phyloP scores from a whole-genome alignment of 2,888 invertebrate genomes.

The Drosophila kambysellisi region DNA sequence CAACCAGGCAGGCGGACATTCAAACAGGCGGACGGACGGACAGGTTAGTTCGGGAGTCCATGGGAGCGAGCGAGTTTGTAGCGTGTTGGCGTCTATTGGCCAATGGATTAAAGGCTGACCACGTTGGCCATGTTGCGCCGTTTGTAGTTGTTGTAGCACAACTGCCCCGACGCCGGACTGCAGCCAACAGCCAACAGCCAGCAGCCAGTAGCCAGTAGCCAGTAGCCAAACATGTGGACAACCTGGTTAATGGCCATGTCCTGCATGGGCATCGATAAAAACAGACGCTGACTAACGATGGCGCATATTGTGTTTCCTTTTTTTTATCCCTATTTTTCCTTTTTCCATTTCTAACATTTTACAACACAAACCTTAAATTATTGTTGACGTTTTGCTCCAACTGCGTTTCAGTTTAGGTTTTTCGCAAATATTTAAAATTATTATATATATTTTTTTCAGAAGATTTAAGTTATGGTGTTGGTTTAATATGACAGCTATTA shows the following conservation, averaged over 20 bases:
- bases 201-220: slow-evolving; percentile 2
- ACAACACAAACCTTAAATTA: slow-evolving; percentile 5
- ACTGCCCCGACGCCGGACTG: slow-evolving; percentile 3
- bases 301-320: slow-evolving; percentile 7
- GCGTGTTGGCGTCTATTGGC: slow-evolving; percentile 64
- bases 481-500: not conserved
- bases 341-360: slow-evolving; percentile 10
- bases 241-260: slow-evolving; percentile 55
- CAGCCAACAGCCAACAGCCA: not conserved
- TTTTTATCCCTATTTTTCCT: not conserved
- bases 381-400: not conserved
- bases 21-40: not conserved
- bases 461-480: too few species aligned
- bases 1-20: not conserved
- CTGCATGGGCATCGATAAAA: slow-evolving; percentile 63
- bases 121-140: slow-evolving; percentile 48
- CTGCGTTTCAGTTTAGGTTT: not conserved
- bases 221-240: slow-evolving; percentile 46
- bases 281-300: slow-evolving; percentile 37
- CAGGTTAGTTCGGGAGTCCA: not conserved
- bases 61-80: slow-evolving; percentile 16
- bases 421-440: not conserved
- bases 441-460: not conserved
- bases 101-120: slow-evolving; percentile 72
- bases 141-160: slow-evolving; percentile 10